Evolutionary conservation across 2,113 vertebrate genomes (phyloP).

Genomic region (Zeus faber): DNA sequence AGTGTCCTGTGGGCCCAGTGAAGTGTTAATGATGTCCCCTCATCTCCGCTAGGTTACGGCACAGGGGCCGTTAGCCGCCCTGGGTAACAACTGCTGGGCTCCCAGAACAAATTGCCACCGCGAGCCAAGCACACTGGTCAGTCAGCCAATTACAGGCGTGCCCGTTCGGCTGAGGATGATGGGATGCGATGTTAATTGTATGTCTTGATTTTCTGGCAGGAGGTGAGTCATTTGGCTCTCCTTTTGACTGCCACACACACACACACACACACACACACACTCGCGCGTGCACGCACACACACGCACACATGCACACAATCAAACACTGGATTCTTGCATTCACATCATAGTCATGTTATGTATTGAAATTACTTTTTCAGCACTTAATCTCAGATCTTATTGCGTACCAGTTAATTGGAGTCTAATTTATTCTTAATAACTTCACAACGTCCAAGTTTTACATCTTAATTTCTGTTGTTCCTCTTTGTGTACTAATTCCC

Average conservation of each 20-base stretch:
- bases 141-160: constrained; percentile 72
- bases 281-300: constrained; percentile 9
- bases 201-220: constrained; percentile 72
- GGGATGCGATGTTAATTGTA: constrained; percentile 75
- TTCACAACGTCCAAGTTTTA: constrained; percentile 9
- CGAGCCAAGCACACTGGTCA: constrained; percentile 72
- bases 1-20: constrained; percentile 69
- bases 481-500: constrained; percentile 5
- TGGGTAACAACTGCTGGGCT: constrained; percentile 62
- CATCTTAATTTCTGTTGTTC: constrained; percentile 14
- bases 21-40: constrained; percentile 73
- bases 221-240: constrained; percentile 71
- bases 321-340: constrained; percentile 10
- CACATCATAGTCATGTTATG: no score
- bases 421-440: constrained; percentile 15
- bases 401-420: no score
- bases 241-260: constrained; percentile 40
- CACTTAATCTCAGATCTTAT: no score
- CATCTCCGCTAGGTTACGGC: constrained; percentile 70
- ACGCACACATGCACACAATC: constrained; percentile 4
- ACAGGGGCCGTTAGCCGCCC: constrained; percentile 68
- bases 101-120: constrained; percentile 75
- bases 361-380: no score
- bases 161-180: constrained; percentile 71
- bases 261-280: constrained; percentile 11